Evolutionary conservation across 2,113 vertebrate genomes (phyloP).

Genomic region (Gnathonemus longibarbis): DNA sequence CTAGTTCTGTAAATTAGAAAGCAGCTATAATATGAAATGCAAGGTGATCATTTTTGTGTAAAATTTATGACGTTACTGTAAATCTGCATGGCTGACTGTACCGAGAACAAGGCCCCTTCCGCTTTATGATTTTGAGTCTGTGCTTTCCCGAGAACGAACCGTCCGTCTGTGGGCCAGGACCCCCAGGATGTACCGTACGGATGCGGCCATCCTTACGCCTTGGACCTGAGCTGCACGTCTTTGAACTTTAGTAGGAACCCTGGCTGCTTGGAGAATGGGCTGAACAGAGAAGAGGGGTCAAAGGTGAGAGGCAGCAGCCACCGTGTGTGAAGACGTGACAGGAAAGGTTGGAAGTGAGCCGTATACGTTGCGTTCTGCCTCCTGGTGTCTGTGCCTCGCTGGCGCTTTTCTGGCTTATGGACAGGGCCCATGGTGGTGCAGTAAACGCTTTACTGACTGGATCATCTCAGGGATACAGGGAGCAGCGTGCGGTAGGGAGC

Average conservation of each 20-base stretch:
- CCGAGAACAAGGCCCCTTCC: not conserved
- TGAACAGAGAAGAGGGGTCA: not conserved
- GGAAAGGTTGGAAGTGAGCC: not conserved
- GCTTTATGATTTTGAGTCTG: not conserved
- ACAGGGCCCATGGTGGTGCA: not conserved
- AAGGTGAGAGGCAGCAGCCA: not conserved
- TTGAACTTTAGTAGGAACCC: not conserved
- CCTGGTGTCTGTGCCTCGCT: not conserved
- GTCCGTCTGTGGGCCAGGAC: not conserved
- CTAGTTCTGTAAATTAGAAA: not conserved
- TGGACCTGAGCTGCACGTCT: not conserved
- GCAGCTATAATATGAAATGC: not conserved
- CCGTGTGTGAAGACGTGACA: not conserved
- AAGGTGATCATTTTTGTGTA: not conserved
- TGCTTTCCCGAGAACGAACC: not conserved
- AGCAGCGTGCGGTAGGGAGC: no score
- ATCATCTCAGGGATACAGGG: slow-evolving; percentile 35
- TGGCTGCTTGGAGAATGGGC: not conserved
- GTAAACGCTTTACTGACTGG: slow-evolving; percentile 45
- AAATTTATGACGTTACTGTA: not conserved
- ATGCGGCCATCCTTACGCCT: not conserved
- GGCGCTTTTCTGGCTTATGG: not conserved
- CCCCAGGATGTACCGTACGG: not conserved
- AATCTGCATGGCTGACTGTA: not conserved
- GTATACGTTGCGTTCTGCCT: not conserved